Evolutionary conservation across 2,113 vertebrate species (phyloP), one percentile per base, ranked within the genome.

Genomic region (Motacilla tschutschensis): DNA sequence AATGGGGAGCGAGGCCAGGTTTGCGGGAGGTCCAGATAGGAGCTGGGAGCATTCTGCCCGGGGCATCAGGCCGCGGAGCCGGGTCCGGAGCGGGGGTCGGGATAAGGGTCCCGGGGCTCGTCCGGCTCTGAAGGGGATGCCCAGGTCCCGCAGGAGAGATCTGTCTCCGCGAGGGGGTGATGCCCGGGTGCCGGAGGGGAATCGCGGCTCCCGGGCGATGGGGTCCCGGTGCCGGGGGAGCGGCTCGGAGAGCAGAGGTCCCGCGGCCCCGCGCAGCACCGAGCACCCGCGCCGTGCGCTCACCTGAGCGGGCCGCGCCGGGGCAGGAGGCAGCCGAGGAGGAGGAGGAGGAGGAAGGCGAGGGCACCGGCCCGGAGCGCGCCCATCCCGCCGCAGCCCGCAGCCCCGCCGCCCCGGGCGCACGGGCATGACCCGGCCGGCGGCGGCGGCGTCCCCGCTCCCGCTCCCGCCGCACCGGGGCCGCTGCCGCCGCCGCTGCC

Each of bases 301-400:
- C 95, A 97, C 96, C 96, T 96, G 95, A 95, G 93, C 88, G 95
- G 89, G 83, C 95, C 85, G 70, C 94, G 94, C 88, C 89, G 92
- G 85, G 92, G 93, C 90, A 96, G 77, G 48, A 91, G 94, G 94
- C 96, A 96, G 90, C 96, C 87, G 74, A 96, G 85, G 92, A 96
- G 76, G 85, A 95, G 88, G 72, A 96, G 81, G 66, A 96, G 86
- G 91, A 95, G 74, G 85, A 95, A 95, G 92, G 87, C 91, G 85
- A 93, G 59, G 90, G 81, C 75, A 77, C 70, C 73, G 59, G 65
- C 60, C 26, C 44, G 85, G 85, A 90, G 86, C 14, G 48, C 59
- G 38, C 86, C 35, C 79, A 67, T 87, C 75, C 79, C 84, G 75
- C 69, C 63, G 62, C 60, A 79, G 60, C 75, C 77, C 51, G 90